Evolutionary conservation across 2,113 vertebrate species (phyloP), one percentile per base, ranked within the genome.

Genomic region (Scopus umbretta): DNA sequence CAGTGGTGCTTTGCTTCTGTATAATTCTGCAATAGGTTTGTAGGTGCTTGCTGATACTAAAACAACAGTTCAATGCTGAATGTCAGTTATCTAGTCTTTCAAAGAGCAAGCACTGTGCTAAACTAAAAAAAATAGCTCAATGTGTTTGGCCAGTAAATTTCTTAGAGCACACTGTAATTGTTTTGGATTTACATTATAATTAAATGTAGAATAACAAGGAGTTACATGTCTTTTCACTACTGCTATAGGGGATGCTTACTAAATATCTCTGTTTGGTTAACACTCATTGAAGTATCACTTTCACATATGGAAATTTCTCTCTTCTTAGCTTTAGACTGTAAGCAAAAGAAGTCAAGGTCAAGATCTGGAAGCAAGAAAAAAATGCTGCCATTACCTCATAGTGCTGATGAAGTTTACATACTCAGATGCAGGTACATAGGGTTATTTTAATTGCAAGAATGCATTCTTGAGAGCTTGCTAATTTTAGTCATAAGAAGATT

Each of bases 351-450:
- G 97, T 98, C 98, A 91, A 98, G 99, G 95, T 99, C 99, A 95
- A 98, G 99, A 97, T 99, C 99, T 71, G 99, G 98, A 95, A 98
- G 98, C 92, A 99, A 99, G 97, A 99, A 99, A 97, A 99, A 99
- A 98, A 97, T 98, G 97, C 97, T 98, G 91, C 96, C 98, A 14
- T 98, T 99, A 98, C 98, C 98, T 97, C 99, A 99, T 95, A 98
- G 98, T 90, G 98, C 99, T 97, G 99, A 99, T 97, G 99, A 99
- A 98, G 98, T 99, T 98, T 99, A 99, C 98, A 99, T 99, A 96
- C 98, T 99, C 96, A 98, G 99, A 97, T 99, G 99, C 99, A 99
- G 99, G 99, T 99, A 98, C 62, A 32, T 38, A 25, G 50, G 59
- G 23, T 89, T 88, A 21, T 74, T 88, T 82, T 94, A 26, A 75